Evolutionary conservation across 1,140 invertebrate species (phyloP).

Genomic region (silkworm (Bombyx mori)): DNA sequence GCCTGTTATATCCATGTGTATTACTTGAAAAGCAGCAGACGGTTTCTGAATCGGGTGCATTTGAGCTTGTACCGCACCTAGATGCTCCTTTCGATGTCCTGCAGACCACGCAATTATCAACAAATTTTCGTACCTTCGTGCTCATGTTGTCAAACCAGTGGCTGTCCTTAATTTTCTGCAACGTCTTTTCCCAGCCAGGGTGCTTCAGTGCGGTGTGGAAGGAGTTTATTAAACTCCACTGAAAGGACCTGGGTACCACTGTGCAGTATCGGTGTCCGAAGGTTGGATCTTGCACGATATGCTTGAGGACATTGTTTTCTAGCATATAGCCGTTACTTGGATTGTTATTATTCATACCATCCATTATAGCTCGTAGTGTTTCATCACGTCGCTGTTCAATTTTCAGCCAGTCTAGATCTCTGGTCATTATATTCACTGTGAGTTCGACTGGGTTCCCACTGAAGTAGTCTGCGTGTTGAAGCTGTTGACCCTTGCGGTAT

Average conservation of each 20-base stretch:
- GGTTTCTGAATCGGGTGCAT: too few relatives aligned
- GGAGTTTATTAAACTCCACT: conserved; percentile 30
- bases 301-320: conserved; percentile 9
- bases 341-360: too few relatives aligned
- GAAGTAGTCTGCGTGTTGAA: too few relatives aligned
- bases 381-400: too few relatives aligned
- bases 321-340: not conserved
- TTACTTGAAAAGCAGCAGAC: too few relatives aligned
- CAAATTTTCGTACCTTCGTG: too few relatives aligned
- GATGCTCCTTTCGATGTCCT: conserved; percentile 22
- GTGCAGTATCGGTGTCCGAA: conserved; percentile 6
- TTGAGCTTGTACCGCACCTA: conserved; percentile 23
- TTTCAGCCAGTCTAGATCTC: too few relatives aligned
- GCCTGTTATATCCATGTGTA: conserved; percentile 32
- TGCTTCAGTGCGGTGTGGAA: conserved; percentile 11
- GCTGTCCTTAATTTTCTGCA: conserved; percentile 23
- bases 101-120: conserved; percentile 21
- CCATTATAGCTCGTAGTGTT: too few relatives aligned
- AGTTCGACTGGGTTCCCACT: too few relatives aligned
- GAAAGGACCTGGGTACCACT: conserved; percentile 22
- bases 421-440: too few relatives aligned
- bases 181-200: conserved; percentile 21
- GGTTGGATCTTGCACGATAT: conserved; percentile 5
- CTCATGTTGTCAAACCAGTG: too few relatives aligned
- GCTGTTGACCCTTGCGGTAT: too few relatives aligned